Evolutionary conservation across 2,797 vertebrate genomes (phyloP).

Genomic region (Serranus cabrilla): DNA sequence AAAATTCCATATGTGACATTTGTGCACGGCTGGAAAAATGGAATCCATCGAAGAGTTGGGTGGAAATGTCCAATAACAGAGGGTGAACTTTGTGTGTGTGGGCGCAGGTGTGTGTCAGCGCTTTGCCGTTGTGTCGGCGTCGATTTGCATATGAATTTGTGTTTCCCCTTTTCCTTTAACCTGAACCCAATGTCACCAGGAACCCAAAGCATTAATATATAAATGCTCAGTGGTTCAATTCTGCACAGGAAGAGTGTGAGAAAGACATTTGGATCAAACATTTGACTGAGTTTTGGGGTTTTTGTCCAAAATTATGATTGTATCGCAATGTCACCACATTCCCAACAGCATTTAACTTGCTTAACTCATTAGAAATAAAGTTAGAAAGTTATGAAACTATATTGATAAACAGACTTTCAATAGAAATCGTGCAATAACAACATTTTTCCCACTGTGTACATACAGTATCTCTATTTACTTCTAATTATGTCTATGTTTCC

Average conservation of each 20-base stretch:
- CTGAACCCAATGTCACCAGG: background rate
- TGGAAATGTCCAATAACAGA: constrained; percentile 16
- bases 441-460: too few species aligned
- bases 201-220: background rate
- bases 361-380: too few species aligned
- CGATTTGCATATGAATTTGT: background rate
- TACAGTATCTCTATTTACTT: too few species aligned
- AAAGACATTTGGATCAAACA: background rate
- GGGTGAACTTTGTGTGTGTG: background rate
- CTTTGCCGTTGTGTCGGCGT: background rate
- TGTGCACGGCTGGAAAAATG: constrained; percentile 6
- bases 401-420: too few species aligned
- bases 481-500: too few species aligned
- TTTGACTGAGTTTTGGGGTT: background rate
- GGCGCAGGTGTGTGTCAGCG: background rate
- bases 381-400: too few species aligned
- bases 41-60: background rate
- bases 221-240: background rate
- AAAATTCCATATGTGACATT: constrained; percentile 1
- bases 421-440: too few species aligned
- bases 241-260: background rate
- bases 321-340: background rate
- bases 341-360: background rate
- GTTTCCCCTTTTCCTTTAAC: background rate
- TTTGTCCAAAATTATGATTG: background rate